Evolutionary conservation across 2,888 invertebrate species (phyloP), one percentile per base, ranked within the genome.

Genomic region (Heliconius erato): DNA sequence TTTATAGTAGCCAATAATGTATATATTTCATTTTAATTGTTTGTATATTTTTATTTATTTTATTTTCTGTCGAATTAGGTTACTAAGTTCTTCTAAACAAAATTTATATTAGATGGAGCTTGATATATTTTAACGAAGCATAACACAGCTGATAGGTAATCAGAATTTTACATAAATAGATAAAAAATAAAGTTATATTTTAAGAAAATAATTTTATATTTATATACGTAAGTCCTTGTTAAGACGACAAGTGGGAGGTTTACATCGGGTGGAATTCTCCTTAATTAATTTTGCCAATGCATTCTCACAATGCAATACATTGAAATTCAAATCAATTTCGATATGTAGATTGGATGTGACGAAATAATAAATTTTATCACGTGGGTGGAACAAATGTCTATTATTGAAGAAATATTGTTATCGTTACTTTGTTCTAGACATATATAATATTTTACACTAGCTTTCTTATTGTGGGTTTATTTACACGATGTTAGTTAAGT

Each of bases 251-350:
- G 80, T 74, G 83, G 81, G 74, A 77, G 68, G 80, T 44, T 78
- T 80, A 71, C 79, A 26, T 76, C 79, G 80, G 82, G 79, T 84
- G 81, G 84, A 81, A 81, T 79, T 82, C 78, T 77, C 71, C 32
- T 59, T 80, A 79, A 84, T 84, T 84, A 84, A 83, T 84, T 84
- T 80, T 81, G 79, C 74, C 54, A 49, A 72, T 72, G 71, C 71
- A 81, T 63, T 80, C 74, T 80, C 80, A 79, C 83, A 84, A 69
- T 79, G 65, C 69, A 76, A 76, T 63, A 65, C 54, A 77, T 81
- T 81, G 71, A 44, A 32, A 81, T 71, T 77, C 44, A 78, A 78
- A 78, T 81, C n/a, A 69, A 49, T 80, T 82, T 72, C 44, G 76
- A 59, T 82, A 79, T 79, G 82, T 82, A 82, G 84, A 84, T 84